These are phyloP conservation scores for Spicauda simplicius DNA, from an alignment of 2,888 invertebrate species.

Conservation along the genomic window DNA sequence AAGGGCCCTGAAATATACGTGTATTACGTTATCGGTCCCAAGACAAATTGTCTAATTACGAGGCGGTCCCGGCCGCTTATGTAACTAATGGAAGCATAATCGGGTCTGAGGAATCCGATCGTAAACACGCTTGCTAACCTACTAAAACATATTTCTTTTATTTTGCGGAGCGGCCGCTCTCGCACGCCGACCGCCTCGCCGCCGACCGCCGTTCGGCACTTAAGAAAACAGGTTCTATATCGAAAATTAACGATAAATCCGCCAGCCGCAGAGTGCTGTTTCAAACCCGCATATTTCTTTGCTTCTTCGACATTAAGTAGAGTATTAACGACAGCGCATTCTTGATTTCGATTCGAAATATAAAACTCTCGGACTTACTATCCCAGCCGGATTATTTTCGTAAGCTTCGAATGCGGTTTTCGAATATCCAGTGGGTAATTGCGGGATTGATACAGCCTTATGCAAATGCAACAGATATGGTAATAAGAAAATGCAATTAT, in stretches of 20 bases:
- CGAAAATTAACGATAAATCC: constrained; percentile 76
- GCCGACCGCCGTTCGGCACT: constrained; percentile 56
- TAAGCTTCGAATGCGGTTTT: constrained; percentile 1
- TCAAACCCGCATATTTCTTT: constrained; percentile 50
- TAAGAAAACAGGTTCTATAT: constrained; percentile 75
- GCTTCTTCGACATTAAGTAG: constrained; percentile 26
- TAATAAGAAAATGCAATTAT: constrained; percentile 16
- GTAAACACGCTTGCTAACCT: constrained; percentile 83
- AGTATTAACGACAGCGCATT: constrained; percentile 27
- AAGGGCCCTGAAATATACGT: constrained; percentile 26
- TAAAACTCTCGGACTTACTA: constrained; percentile 5
- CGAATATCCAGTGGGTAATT: not conserved
- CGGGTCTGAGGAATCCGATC: constrained; percentile 72
- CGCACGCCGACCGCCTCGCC: constrained; percentile 54
- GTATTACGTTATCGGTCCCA: constrained; percentile 49
- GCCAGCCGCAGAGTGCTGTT: constrained; percentile 54
- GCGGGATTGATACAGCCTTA: not conserved
- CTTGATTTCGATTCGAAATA: constrained; percentile 25
- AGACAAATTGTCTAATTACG: constrained; percentile 74
- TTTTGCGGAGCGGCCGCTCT: constrained; percentile 72
- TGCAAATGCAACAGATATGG: not conserved
- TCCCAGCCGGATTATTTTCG: no score
- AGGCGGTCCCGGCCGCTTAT: constrained; percentile 63
- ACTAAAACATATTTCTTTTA: constrained; percentile 85
- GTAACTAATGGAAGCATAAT: constrained; percentile 79